A percentile compares a stretch with the other conserved stretches of the same genome.
Conservation (phyloP, 2,797 vertebrate species). For the Linurgus olivaceus region DNA sequence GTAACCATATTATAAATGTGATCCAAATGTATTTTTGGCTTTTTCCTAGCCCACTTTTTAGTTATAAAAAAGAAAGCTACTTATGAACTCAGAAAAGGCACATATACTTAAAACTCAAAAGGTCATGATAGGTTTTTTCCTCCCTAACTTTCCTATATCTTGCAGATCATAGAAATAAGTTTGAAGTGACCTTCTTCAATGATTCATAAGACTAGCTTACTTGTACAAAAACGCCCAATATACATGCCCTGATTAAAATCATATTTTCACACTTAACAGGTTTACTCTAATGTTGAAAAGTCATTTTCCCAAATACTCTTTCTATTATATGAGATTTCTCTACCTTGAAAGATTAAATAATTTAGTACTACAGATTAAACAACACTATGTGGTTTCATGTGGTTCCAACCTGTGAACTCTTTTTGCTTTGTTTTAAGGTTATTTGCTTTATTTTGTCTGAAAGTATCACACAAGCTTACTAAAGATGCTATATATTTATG, state of each 20-base stretch:
- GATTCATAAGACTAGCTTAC: neutral
- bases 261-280: neutral
- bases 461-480: conserved; percentile 9
- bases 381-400: neutral
- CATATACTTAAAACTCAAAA: neutral
- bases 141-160: neutral
- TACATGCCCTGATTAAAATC: neutral
- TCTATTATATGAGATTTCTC: neutral
- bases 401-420: conserved; percentile 3
- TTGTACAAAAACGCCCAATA: neutral
- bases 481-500: conserved; percentile 37
- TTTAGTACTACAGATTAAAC: conserved; percentile 32
- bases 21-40: neutral
- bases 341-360: neutral
- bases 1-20: neutral
- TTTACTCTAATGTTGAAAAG: neutral
- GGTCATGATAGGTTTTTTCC: neutral
- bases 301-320: neutral
- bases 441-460: conserved; percentile 9
- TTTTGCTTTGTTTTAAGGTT: neutral
- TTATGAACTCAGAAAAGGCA: neutral
- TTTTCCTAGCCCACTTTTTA: neutral
- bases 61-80: neutral
- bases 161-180: neutral
- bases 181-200: neutral